Evolutionary conservation across 30 jellyfish, hydroid and myxozoan genomes (phyloP).

Genomic region (Aurelia aurita complex sp. Pacific): DNA sequence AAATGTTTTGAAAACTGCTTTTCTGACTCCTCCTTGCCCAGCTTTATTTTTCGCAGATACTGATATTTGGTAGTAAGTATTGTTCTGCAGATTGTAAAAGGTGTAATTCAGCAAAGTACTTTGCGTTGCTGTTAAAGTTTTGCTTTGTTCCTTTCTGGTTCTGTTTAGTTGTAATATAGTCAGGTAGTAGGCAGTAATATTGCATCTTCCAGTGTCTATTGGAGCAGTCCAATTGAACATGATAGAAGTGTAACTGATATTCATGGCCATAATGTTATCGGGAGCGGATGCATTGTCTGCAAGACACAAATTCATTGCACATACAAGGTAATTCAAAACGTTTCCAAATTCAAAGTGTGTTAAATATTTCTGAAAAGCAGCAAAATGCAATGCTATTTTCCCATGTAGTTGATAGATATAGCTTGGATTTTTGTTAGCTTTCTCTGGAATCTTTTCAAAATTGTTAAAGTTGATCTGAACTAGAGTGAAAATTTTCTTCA

Average conservation of each 20-base stretch:
- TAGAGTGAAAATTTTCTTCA: too few species aligned
- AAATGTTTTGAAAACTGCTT: conserved; percentile 1
- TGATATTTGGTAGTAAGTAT: background rate
- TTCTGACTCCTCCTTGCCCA: conserved; percentile 14
- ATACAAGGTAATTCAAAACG: background rate
- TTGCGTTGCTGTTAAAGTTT: background rate
- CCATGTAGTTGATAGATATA: too few species aligned
- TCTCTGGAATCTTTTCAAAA: too few species aligned
- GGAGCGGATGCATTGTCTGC: conserved; percentile 27
- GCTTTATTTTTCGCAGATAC: conserved; percentile 20
- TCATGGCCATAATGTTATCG: background rate
- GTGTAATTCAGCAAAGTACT: conserved; percentile 22
- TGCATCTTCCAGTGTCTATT: background rate
- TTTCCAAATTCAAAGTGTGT: too few species aligned
- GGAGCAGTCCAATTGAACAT: conserved; percentile 17
- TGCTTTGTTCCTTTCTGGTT: background rate
- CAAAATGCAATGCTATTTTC: too few species aligned
- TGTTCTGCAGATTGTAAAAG: background rate
- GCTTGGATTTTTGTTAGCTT: too few species aligned
- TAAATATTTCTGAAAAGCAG: too few species aligned
- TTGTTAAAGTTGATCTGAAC: too few species aligned
- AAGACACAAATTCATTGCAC: background rate
- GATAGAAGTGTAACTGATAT: background rate
- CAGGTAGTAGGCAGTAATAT: conserved; percentile 10
- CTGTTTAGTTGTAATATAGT: conserved; percentile 16